Evolutionary conservation across 2,797 vertebrate species (phyloP), one percentile per base, ranked within the genome.

Genomic region (Siniperca undulata): DNA sequence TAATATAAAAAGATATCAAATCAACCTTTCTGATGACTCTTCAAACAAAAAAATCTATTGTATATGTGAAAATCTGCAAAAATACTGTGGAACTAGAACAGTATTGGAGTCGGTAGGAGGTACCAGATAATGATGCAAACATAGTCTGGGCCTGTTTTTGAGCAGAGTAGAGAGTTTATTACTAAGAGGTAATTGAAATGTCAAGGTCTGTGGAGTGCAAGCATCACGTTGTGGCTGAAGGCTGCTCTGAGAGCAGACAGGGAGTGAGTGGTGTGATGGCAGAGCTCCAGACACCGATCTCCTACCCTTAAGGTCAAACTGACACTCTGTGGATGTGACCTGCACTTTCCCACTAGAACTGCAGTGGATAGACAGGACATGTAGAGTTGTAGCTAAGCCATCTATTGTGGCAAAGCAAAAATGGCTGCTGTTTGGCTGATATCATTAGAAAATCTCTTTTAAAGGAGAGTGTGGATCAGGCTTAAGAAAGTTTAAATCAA

Each of bases 301-400:
- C 77, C 77, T 72, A 82, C 81, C 80, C 85, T 68, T 65, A 83
- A 84, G 89, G 91, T 93, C 92, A 90, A 89, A 82, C 81, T 86
- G 90, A 93, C 91, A 84, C 87, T 77, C 65, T 36, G 67, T 67
- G 73, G 69, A 88, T 56, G 60, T 60, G 77, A 42, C 60, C 22
- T 4, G 36, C 24, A 24, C 68, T 85, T 74, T 77, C 66, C 58
- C 46, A 19, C 59, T 56, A 80, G 84, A 88, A 55, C 27, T 60
- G 38, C 42, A 85, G 69, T 1, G 6, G 50, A 84, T 74, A 84
- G 84, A 83, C n/a, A 55, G 30, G 77, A 71, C 27, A 22, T 14
- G 6, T 0, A 48, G 72, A 48, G n/a, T 58, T 59, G 60, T 38
- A 36, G 24, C 62, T 58, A 22, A 24, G 36, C 7, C 9, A 16